phyloP scores from a whole-genome alignment of 2,797 vertebrate genomes.

The Lycodopsis pacificus region DNA sequence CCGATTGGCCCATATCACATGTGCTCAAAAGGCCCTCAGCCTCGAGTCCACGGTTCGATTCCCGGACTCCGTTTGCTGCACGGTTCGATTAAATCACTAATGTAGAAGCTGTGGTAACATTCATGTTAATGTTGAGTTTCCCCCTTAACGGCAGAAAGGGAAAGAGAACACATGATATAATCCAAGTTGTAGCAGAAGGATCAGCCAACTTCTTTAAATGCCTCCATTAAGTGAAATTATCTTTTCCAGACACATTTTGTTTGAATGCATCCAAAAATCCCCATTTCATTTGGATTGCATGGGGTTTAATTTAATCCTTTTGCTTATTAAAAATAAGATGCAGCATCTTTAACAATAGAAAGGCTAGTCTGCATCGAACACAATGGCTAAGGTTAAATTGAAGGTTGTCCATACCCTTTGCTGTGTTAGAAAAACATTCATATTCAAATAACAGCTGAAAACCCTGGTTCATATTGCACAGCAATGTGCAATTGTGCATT shows the following conservation, averaged over 20 bases:
- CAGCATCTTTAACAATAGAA: conserved; percentile 85
- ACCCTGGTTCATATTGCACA: conserved; percentile 55
- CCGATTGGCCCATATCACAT: not conserved
- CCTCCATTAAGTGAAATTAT: conserved; percentile 88
- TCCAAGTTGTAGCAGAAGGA: conserved; percentile 76
- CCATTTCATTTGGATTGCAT: conserved; percentile 85
- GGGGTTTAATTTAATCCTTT: conserved; percentile 87
- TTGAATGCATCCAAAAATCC: conserved; percentile 85
- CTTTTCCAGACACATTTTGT: conserved; percentile 86
- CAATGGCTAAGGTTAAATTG: conserved; percentile 88
- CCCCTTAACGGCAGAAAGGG: conserved; percentile 31
- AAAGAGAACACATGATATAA: conserved; percentile 61
- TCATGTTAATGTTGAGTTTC: conserved; percentile 39
- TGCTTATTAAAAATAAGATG: conserved; percentile 84
- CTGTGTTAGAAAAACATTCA: conserved; percentile 80
- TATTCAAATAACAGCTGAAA: conserved; percentile 81
- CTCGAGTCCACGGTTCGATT: not conserved
- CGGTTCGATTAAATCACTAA: not conserved
- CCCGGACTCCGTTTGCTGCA: not conserved
- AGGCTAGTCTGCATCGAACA: conserved; percentile 80
- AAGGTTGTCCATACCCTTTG: conserved; percentile 84
- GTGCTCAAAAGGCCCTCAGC: not conserved
- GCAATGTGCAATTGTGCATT: conserved; percentile 60
- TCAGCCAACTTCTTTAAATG: conserved; percentile 84
- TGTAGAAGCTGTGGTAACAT: conserved; percentile 33